These are phyloP conservation scores for Diachasma alloeum DNA, from an alignment of 1,140 invertebrate species.

Conservation along the genomic window DNA sequence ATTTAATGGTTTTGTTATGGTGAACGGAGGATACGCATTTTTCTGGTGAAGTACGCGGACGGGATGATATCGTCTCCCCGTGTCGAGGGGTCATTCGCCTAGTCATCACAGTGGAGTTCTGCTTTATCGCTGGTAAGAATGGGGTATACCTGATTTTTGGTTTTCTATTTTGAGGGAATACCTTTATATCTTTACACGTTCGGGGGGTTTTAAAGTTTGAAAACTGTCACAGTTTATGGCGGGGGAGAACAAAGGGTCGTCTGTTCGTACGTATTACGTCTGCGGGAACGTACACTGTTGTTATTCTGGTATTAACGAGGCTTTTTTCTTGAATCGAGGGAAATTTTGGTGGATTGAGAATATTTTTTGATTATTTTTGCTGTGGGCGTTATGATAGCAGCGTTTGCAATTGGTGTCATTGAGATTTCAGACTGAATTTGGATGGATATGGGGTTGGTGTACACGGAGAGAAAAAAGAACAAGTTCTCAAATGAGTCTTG, in stretches of 20 bases:
- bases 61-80: slow-evolving; percentile 31
- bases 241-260: neutral
- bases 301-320: too few relatives aligned
- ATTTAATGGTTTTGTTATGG: neutral
- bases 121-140: slow-evolving; percentile 61
- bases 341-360: too few relatives aligned
- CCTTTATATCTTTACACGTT: neutral
- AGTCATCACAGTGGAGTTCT: slow-evolving; percentile 64
- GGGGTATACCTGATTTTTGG: neutral
- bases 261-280: neutral
- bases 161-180: too few relatives aligned
- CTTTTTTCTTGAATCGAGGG: too few relatives aligned
- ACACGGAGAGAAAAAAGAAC: too few relatives aligned
- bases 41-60: neutral
- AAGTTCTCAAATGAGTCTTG: too few relatives aligned
- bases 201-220: neutral
- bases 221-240: neutral
- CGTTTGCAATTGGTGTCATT: too few relatives aligned
- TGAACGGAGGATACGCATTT: neutral
- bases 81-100: slow-evolving; percentile 43
- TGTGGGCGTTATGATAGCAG: too few relatives aligned
- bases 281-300: neutral
- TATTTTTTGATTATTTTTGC: too few relatives aligned
- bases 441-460: too few relatives aligned
- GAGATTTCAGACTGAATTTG: too few relatives aligned